These are phyloP conservation scores for Xiphophorus hellerii DNA, from an alignment of 2,113 vertebrate species.

Conservation along the genomic window DNA sequence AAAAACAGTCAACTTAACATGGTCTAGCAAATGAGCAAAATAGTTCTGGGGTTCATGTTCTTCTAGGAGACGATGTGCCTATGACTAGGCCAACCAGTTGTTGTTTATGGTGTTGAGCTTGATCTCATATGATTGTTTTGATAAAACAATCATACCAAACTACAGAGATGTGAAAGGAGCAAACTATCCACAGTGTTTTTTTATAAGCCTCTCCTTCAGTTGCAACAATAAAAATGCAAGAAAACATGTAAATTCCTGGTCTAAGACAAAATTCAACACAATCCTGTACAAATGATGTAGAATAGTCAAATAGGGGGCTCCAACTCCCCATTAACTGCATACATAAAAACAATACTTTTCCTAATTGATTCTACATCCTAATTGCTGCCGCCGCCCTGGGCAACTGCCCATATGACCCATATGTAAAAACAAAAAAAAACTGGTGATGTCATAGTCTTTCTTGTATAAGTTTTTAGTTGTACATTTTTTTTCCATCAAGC, in stretches of 20 bases:
- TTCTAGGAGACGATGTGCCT: no score
- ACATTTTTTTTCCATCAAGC: neutral
- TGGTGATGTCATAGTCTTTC: neutral
- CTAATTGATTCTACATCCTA: neutral
- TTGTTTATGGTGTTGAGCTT: neutral
- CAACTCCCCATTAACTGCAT: neutral
- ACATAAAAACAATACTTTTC: neutral
- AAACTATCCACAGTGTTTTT: neutral
- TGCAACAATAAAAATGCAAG: no score
- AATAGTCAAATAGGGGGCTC: neutral
- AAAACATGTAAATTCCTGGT: no score
- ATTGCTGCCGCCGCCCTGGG: neutral
- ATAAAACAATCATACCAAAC: neutral
- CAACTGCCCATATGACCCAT: neutral
- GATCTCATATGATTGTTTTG: neutral
- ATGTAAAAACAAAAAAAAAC: neutral
- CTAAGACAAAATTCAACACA: no score
- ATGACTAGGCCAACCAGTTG: no score
- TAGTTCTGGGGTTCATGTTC: no score
- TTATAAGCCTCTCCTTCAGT: no score
- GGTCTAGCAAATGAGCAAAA: neutral
- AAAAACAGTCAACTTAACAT: neutral
- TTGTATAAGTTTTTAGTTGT: neutral
- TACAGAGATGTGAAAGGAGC: neutral
- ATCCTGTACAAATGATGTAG: neutral